Evolutionary conservation across 1,140 invertebrate species (phyloP).

Genomic region (Drosophila saltans): DNA sequence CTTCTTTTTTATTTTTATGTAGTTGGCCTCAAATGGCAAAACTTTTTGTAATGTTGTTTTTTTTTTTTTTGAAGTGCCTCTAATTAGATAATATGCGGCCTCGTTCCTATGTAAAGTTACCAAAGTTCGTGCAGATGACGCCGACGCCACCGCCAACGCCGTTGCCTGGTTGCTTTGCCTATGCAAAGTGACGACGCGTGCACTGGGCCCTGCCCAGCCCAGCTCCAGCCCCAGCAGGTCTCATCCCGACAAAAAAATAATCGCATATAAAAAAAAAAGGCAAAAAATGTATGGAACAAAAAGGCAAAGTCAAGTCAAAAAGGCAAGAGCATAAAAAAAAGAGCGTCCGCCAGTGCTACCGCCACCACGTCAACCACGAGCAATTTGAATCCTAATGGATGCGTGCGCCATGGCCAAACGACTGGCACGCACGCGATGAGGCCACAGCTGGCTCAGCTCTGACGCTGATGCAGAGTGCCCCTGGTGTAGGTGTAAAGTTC

Average conservation of each 20-base stretch:
- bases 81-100: conserved; percentile 80
- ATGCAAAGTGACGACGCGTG: conserved; percentile 75
- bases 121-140: conserved; percentile 64
- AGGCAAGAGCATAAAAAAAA: conserved; percentile 69
- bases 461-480: conserved; percentile 2
- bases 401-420: conserved; percentile 70
- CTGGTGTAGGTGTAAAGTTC: conserved; percentile 73
- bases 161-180: conserved; percentile 28
- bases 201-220: conserved; percentile 25
- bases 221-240: neutral
- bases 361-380: conserved; percentile 55
- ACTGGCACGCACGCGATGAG: conserved; percentile 73
- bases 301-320: conserved; percentile 52
- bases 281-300: neutral
- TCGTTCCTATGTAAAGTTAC: conserved; percentile 18
- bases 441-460: conserved; percentile 38
- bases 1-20: conserved; percentile 34
- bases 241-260: conserved; percentile 37
- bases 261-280: conserved; percentile 27
- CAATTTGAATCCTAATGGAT: conserved; percentile 81
- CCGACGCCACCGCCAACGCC: conserved; percentile 26
- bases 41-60: conserved; percentile 73
- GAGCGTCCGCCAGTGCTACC: neutral
- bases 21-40: conserved; percentile 76
- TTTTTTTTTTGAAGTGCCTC: conserved; percentile 57